These are phyloP conservation scores for Crambe crambe DNA, from an alignment of 37 sponge, comb jelly and placozoan species.

Conservation along the genomic window DNA sequence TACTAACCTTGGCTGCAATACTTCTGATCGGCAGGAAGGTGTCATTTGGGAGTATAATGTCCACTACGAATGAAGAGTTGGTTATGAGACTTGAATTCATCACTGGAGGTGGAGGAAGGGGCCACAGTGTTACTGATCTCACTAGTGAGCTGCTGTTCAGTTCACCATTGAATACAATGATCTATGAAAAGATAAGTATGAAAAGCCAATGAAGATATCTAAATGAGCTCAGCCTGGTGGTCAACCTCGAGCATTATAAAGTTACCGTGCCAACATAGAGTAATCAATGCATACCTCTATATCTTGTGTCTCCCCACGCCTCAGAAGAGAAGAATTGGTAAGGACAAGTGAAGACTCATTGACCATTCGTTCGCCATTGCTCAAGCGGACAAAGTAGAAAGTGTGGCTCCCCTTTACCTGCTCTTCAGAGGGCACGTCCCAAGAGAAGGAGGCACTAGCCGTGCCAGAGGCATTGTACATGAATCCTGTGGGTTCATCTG, in stretches of 20 bases:
- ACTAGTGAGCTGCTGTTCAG: slow-evolving; percentile 16
- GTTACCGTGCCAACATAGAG: background rate
- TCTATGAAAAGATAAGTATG: slow-evolving; percentile 8
- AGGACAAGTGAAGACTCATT: background rate
- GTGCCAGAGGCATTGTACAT: background rate
- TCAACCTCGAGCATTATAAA: background rate
- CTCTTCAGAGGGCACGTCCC: background rate
- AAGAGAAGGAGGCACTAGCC: background rate
- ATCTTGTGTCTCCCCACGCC: background rate
- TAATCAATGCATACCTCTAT: background rate
- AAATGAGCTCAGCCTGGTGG: no score
- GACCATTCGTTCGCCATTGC: background rate
- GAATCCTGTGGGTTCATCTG: background rate
- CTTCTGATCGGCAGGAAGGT: background rate
- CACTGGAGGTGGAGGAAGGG: slow-evolving; percentile 21
- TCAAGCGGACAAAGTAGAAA: background rate
- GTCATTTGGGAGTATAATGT: background rate
- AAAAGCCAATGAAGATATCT: background rate
- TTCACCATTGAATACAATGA: slow-evolving; percentile 19
- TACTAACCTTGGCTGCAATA: background rate
- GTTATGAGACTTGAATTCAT: background rate
- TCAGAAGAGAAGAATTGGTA: background rate
- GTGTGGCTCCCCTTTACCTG: background rate
- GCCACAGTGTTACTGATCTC: slow-evolving; percentile 1
- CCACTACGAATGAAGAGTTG: background rate